Evolutionary conservation across 1,140 invertebrate genomes (phyloP).

Genomic region (Apis mellifera): DNA sequence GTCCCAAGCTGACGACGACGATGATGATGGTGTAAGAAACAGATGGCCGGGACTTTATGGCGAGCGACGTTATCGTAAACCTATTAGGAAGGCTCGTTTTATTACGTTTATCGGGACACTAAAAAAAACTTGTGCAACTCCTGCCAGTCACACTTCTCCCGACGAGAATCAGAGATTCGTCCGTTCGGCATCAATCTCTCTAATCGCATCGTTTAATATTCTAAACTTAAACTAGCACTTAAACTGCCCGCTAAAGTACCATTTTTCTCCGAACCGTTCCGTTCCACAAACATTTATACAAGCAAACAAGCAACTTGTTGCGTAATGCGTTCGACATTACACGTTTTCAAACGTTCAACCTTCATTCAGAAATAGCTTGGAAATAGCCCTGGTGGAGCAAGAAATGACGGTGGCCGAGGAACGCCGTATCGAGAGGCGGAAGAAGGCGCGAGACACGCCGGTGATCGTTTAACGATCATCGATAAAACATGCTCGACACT

Average conservation of each 20-base stretch:
- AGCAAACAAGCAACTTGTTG: neutral
- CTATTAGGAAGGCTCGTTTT: neutral
- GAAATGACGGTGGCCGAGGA: neutral
- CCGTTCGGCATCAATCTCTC: neutral
- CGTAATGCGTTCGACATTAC: neutral
- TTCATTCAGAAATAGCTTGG: conserved; percentile 11
- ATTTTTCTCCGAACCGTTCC: neutral
- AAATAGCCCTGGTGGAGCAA: neutral
- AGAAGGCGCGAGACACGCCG: conserved; percentile 10
- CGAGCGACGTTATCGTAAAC: neutral
- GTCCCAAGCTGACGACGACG: no score
- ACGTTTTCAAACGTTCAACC: neutral
- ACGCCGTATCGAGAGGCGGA: neutral
- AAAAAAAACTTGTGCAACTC: no score
- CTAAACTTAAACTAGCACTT: neutral
- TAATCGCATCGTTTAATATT: neutral
- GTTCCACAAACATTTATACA: neutral
- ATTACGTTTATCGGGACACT: neutral
- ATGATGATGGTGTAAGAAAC: neutral
- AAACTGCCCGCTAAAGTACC: neutral
- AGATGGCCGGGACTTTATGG: neutral
- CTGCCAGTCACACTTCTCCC: no score
- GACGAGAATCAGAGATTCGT: neutral
- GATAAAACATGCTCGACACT: conserved; percentile 42
- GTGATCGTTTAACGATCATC: conserved; percentile 35